Conservation (phyloP, 2,113 vertebrate genomes). For the Strix uralensis region DNA sequence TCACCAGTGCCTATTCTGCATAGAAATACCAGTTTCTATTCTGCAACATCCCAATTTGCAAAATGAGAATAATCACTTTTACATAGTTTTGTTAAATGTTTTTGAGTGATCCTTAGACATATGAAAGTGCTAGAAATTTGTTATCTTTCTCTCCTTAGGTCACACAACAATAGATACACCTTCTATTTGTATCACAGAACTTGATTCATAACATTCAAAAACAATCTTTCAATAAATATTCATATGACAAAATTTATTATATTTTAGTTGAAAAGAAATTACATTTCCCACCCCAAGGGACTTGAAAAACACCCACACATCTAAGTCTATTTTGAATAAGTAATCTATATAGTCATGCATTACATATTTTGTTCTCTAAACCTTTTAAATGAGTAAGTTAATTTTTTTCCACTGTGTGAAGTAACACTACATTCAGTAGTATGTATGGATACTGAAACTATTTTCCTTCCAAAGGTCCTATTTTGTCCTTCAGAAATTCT, state of each 20-base stretch:
- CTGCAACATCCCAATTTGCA: neutral
- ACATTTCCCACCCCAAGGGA: neutral
- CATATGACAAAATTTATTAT: neutral
- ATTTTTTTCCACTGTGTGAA: neutral
- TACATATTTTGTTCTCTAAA: neutral
- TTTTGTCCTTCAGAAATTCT: neutral
- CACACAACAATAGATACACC: neutral
- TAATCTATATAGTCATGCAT: neutral
- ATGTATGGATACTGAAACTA: neutral
- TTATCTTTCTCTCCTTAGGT: neutral
- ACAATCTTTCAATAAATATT: neutral
- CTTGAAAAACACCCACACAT: neutral
- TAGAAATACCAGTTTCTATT: neutral
- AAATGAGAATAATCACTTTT: neutral
- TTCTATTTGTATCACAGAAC: neutral
- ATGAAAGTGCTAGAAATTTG: neutral
- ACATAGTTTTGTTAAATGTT: neutral
- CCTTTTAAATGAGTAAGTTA: neutral
- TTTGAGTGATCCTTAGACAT: neutral
- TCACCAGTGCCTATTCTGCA: no score
- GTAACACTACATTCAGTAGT: neutral
- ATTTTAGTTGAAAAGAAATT: neutral
- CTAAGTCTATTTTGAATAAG: neutral
- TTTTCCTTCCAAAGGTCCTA: neutral
- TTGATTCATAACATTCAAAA: neutral